Evolutionary conservation across 2,888 invertebrate species (phyloP), one percentile per base, ranked within the genome.

Genomic region (Nebria brevicollis): DNA sequence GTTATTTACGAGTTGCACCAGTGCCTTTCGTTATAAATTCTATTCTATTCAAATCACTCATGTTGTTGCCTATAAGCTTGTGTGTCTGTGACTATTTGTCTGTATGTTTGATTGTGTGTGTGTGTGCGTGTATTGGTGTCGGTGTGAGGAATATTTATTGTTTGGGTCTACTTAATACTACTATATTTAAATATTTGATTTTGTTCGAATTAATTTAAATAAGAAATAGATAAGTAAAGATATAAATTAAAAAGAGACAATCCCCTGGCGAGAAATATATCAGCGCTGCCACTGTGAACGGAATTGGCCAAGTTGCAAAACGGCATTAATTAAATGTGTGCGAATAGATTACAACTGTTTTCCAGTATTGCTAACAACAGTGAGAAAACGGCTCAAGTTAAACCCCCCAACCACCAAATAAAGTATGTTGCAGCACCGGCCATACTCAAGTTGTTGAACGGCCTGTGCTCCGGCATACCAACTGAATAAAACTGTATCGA

Each of bases 281-380:
- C 8, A 54, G 54, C 3, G 54, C 13, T 54, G 54, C 54, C 13
- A 54, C 73, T 73, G n/a, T 73, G 13, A 41, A 42, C 15, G 73
- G 42, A 73, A 73, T 42, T 6, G 13, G 41, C 2, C 26, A 43
- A 41, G 73, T 73, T 73, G 15, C 13, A 11, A n/a, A 73, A 73
- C 20, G 34, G 73, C 73, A 73, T 73, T 73, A 73, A 73, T 73
- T 73, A 73, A 73, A 73, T 41, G 42, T 73, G 73, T 15, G 41
- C 43, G 73, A 73, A 43, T 73, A 73, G 73, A 73, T 73, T 73
- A 73, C 73, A 42, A 42, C 73, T 26, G 42, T 15, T 34, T 34
- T 15, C 11, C 42, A 43, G 41, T 15, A 15, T 20, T n/a, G 20
- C 34, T 11, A 73, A 73, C 15, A 15, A 20, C n/a, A 13, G 73